Percentiles rank a stretch among this genome's conserved stretches.
phyloP scores from a whole-genome alignment of 2,113 vertebrate genomes.

The Ariopsis seemanni region DNA sequence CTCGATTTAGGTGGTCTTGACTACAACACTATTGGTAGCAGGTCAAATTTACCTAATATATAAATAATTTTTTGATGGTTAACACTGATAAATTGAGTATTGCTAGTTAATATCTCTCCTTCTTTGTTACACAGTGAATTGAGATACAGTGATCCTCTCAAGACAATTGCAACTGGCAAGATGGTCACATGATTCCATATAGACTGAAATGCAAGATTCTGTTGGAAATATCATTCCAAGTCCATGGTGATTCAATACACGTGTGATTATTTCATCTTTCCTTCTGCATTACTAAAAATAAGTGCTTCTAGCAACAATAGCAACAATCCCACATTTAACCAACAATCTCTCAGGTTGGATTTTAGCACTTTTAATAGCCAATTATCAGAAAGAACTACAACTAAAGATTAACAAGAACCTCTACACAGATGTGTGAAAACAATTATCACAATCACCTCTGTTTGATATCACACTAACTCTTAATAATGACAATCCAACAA shows the following conservation, averaged over 20 bases:
- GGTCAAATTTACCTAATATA: neutral
- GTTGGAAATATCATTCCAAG: neutral
- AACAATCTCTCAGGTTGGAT: neutral
- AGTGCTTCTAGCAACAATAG: neutral
- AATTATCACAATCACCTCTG: neutral
- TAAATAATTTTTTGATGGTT: neutral
- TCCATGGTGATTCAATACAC: neutral
- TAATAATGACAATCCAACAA: constrained; percentile 13
- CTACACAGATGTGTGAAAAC: neutral
- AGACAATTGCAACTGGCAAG: neutral
- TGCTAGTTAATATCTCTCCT: neutral
- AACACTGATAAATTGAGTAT: neutral
- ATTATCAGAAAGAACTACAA: neutral
- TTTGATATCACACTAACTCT: neutral
- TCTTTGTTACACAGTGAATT: neutral
- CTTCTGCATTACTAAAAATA: neutral
- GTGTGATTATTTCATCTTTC: neutral
- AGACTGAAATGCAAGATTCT: neutral
- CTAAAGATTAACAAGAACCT: neutral
- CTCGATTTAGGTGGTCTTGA: no score
- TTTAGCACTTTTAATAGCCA: neutral
- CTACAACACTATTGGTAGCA: neutral
- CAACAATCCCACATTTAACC: neutral
- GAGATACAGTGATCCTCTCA: neutral
- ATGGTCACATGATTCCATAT: neutral